Evolutionary conservation across 2,888 invertebrate genomes (phyloP).

Genomic region (Caenorhabditis sp.): DNA sequence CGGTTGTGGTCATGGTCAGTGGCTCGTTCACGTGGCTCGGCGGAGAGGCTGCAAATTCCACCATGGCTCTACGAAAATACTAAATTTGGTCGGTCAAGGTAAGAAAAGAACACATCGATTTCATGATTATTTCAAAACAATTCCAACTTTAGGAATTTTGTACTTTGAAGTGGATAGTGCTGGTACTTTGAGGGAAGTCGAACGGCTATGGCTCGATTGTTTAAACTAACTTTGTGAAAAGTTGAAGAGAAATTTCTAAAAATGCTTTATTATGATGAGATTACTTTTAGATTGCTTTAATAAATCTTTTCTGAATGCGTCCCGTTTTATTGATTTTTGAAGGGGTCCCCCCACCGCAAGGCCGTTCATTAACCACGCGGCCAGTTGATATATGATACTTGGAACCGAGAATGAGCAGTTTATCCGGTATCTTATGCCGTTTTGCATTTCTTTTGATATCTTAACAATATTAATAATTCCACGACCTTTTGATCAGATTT

Average conservation of each 20-base stretch:
- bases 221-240: constrained; percentile 7
- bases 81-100: constrained; percentile 62
- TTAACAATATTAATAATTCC: neutral
- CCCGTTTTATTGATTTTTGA: constrained; percentile 12
- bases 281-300: constrained; percentile 9
- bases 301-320: constrained; percentile 8
- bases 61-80: constrained; percentile 27
- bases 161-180: constrained; percentile 51
- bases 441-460: too few relatives aligned
- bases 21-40: constrained; percentile 57
- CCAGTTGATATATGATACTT: constrained; percentile 46
- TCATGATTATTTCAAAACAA: neutral
- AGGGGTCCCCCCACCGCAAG: constrained; percentile 12
- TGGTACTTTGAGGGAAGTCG: constrained; percentile 30
- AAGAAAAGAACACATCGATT: neutral
- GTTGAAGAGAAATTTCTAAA: neutral
- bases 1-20: constrained; percentile 64
- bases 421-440: constrained; percentile 10
- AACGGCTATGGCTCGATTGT: constrained; percentile 57
- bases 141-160: constrained; percentile 35
- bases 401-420: neutral
- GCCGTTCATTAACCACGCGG: constrained; percentile 6
- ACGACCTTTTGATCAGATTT: too few relatives aligned
- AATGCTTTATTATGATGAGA: constrained; percentile 1
- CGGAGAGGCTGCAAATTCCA: constrained; percentile 58